These are phyloP conservation scores for Diglossa cyanea DNA, from an alignment of 2,797 vertebrate genomes.

Conservation along the genomic window DNA sequence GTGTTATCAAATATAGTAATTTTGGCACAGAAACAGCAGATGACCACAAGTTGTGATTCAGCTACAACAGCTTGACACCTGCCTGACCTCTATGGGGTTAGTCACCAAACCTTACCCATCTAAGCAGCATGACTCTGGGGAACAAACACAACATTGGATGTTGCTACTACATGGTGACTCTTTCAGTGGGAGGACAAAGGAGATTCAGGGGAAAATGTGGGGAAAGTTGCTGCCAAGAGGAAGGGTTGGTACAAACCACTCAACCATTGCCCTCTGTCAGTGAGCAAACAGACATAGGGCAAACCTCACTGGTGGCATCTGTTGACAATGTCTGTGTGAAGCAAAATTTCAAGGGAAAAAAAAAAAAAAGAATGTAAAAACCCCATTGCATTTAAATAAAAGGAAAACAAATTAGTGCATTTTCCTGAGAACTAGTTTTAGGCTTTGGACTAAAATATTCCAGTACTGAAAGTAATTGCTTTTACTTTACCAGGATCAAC, in stretches of 20 bases:
- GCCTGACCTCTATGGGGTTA: neutral
- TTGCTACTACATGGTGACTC: neutral
- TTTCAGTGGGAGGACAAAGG: neutral
- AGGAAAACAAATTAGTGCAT: neutral
- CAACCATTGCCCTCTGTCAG: neutral
- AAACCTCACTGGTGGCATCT: neutral
- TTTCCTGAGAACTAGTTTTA: neutral
- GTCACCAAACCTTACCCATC: neutral
- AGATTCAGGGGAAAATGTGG: neutral
- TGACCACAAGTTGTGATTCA: neutral
- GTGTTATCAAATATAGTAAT: neutral
- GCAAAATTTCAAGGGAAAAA: neutral
- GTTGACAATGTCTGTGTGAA: neutral
- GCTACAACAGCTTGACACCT: neutral
- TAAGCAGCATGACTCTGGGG: rapidly evolving
- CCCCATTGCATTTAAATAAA: neutral
- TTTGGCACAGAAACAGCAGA: neutral
- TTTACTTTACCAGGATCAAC: neutral
- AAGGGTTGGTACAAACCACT: neutral
- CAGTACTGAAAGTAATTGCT: neutral
- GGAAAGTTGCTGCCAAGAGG: neutral
- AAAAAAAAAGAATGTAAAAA: neutral
- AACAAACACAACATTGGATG: neutral
- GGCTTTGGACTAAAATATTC: neutral
- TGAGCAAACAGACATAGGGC: neutral